phyloP scores from a whole-genome alignment of 2,888 invertebrate species.

The Pilophorus perplexus region DNA sequence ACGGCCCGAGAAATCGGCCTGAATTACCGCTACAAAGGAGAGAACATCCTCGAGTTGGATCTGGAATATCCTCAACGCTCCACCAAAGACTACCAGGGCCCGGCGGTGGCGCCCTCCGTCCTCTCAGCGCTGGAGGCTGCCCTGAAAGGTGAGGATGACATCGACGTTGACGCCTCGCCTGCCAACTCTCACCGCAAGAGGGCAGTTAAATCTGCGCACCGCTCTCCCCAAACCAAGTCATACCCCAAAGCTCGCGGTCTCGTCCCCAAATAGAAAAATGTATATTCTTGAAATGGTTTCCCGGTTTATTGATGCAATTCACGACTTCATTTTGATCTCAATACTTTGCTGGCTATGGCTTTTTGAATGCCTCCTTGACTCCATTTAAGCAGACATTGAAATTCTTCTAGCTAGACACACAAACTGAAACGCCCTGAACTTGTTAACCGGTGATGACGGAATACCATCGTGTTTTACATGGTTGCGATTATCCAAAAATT shows the following conservation, averaged over 20 bases:
- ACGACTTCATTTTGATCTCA: too few species aligned
- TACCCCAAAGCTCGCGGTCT: conserved; percentile 50
- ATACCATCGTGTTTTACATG: too few species aligned
- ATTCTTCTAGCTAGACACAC: too few species aligned
- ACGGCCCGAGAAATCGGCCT: conserved; percentile 44
- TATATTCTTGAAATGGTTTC: too few species aligned
- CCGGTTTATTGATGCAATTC: too few species aligned
- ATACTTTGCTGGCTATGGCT: too few species aligned
- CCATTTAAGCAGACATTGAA: too few species aligned
- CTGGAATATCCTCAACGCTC: conserved; percentile 74
- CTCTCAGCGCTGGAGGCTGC: conserved; percentile 65
- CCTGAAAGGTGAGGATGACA: conserved; percentile 54
- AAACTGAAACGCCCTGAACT: too few species aligned
- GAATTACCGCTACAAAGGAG: conserved; percentile 51
- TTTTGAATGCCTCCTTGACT: too few species aligned
- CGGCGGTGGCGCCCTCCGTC: conserved; percentile 68
- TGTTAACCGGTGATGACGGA: too few species aligned
- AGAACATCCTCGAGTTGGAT: conserved; percentile 72
- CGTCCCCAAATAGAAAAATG: conserved; percentile 49
- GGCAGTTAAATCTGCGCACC: conserved; percentile 38
- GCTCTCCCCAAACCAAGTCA: conserved; percentile 41
- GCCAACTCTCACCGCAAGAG: conserved; percentile 37
- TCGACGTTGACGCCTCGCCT: conserved; percentile 50
- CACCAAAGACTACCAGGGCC: conserved; percentile 71
- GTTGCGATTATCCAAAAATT: too few species aligned